These are phyloP conservation scores for Drosophila robusta DNA, from an alignment of 2,888 invertebrate genomes.

Conservation along the genomic window DNA sequence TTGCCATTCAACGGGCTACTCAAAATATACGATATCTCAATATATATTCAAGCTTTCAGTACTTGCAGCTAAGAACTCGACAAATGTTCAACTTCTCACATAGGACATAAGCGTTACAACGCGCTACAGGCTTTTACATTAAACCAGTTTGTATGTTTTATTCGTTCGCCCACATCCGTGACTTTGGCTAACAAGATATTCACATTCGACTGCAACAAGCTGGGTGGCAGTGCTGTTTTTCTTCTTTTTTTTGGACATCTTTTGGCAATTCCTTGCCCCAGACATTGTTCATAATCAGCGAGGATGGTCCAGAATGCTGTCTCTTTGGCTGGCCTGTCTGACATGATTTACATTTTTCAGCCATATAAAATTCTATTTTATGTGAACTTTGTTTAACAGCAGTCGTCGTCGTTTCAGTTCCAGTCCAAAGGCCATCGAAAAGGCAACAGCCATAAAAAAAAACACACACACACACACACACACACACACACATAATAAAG, in stretches of 20 bases:
- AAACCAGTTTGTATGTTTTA: constrained; percentile 30
- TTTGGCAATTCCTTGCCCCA: constrained; percentile 51
- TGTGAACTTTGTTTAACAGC: constrained; percentile 70
- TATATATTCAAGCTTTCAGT: background rate
- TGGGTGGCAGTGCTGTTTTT: constrained; percentile 16
- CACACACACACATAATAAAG: background rate
- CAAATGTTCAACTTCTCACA: constrained; percentile 5
- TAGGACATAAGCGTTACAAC: constrained; percentile 20
- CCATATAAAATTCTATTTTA: constrained; percentile 78
- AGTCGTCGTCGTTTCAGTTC: constrained; percentile 36
- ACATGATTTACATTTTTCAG: constrained; percentile 79
- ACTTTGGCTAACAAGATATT: constrained; percentile 34
- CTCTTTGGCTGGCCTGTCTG: constrained; percentile 35
- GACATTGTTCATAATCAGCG: constrained; percentile 68
- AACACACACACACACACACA: no score
- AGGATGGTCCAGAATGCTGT: constrained; percentile 55
- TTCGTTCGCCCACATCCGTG: background rate
- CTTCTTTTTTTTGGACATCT: constrained; percentile 35
- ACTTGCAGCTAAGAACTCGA: constrained; percentile 12
- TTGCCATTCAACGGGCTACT: background rate
- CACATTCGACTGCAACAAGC: constrained; percentile 47
- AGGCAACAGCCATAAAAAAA: constrained; percentile 51
- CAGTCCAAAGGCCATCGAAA: constrained; percentile 41
- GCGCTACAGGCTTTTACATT: constrained; percentile 22
- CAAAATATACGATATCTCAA: background rate